Conservation (phyloP, 2,888 invertebrate genomes). For the Tenthredo mesomela region DNA sequence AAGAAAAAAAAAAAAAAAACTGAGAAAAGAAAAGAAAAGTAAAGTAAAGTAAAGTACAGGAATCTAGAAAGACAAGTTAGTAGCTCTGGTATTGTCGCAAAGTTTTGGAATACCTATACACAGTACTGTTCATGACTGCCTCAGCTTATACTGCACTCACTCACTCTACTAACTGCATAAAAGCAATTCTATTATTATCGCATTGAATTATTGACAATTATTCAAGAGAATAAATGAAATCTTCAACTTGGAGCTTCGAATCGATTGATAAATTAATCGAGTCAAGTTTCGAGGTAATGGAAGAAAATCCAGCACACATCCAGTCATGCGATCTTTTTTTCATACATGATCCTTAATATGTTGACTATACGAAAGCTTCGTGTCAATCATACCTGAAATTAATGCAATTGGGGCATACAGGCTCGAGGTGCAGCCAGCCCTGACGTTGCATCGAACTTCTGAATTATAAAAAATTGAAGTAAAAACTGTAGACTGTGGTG, state of each 20-base stretch:
- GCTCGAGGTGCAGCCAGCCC: too few species aligned
- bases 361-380: too few species aligned
- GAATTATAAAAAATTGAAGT: not conserved
- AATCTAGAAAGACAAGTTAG: constrained; percentile 1
- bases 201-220: not conserved
- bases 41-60: not conserved
- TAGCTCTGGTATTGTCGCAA: not conserved
- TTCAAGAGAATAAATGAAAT: not conserved
- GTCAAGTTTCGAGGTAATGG: not conserved
- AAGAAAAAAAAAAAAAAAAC: not conserved
- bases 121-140: constrained; percentile 1
- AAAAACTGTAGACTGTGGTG: not conserved
- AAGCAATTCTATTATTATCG: not conserved
- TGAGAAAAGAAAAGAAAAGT: not conserved
- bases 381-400: too few species aligned
- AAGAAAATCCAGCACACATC: not conserved
- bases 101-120: not conserved
- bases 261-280: not conserved
- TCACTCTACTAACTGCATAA: not conserved
- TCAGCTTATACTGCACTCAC: not conserved
- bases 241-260: not conserved
- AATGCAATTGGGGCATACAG: not conserved
- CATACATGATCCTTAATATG: too few species aligned
- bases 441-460: not conserved
- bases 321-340: too few species aligned